Evolutionary conservation across 2,113 vertebrate species (phyloP).

Genomic region (Raja brachyura): DNA sequence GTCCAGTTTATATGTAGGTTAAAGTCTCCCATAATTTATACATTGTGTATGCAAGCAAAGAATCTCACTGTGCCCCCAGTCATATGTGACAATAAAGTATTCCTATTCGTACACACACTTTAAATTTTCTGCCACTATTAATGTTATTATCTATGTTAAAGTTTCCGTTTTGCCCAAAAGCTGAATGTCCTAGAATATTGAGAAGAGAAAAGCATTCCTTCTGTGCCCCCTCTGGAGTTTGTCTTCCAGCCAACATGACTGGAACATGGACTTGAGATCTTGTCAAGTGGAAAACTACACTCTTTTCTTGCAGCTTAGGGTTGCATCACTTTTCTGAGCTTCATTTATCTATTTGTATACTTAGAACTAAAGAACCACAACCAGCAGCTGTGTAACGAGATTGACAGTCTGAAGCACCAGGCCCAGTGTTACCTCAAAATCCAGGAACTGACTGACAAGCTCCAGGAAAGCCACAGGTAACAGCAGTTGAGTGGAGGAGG

Average conservation of each 20-base stretch:
- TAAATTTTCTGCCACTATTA: too few species aligned
- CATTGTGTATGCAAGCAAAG: too few species aligned
- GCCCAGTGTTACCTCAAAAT: conserved; percentile 53
- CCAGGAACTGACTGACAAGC: conserved; percentile 55
- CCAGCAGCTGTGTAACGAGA: conserved; percentile 55
- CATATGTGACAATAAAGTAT: too few species aligned
- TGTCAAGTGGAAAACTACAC: background rate
- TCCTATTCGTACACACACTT: too few species aligned
- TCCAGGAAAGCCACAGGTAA: conserved; percentile 66
- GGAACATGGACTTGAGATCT: background rate
- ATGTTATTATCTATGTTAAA: too few species aligned
- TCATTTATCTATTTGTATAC: background rate
- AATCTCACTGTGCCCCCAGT: too few species aligned
- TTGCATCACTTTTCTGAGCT: background rate
- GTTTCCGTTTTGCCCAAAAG: too few species aligned
- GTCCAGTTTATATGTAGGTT: too few species aligned
- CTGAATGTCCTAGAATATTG: background rate
- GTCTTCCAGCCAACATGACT: background rate
- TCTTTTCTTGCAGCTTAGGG: background rate
- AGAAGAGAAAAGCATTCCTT: too few species aligned
- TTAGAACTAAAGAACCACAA: conserved; percentile 53
- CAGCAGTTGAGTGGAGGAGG: too few species aligned
- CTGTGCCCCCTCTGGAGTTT: too few species aligned
- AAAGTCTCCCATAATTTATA: too few species aligned
- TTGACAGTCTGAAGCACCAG: conserved; percentile 53